These are phyloP conservation scores for Rhodinocichla rosea DNA, from an alignment of 2,113 vertebrate genomes.

Conservation along the genomic window DNA sequence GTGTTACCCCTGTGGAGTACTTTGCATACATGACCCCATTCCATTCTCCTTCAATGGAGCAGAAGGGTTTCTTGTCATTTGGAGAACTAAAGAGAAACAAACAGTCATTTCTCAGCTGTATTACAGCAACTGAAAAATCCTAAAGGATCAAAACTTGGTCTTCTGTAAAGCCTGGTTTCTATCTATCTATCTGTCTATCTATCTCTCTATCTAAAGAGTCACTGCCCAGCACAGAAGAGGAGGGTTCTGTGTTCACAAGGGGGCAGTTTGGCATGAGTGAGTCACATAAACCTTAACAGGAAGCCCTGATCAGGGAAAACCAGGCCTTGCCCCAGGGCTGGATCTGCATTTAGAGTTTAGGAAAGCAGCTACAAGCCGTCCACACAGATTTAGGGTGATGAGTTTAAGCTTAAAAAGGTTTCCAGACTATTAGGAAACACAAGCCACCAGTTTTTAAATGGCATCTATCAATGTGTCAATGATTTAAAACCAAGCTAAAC, in stretches of 20 bases:
- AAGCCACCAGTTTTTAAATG: neutral
- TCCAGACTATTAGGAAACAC: neutral
- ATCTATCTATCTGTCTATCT: neutral
- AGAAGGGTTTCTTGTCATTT: conserved; percentile 97
- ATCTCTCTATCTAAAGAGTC: neutral
- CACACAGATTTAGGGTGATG: neutral
- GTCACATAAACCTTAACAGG: neutral
- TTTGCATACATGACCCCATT: conserved; percentile 98
- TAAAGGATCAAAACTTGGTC: neutral
- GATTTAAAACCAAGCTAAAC: neutral
- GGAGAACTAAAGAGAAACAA: conserved; percentile 81
- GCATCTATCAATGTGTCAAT: neutral
- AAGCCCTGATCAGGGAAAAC: neutral
- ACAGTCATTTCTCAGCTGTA: neutral
- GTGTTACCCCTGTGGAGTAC: conserved; percentile 88
- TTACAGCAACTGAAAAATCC: neutral
- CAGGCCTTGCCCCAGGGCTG: neutral
- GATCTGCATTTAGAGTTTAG: neutral
- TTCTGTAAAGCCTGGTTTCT: neutral
- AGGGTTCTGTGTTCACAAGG: neutral
- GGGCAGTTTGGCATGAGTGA: neutral
- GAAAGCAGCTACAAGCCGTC: neutral
- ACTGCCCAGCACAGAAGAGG: neutral
- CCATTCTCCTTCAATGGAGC: conserved; percentile 97
- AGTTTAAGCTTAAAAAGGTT: neutral